Conservation (phyloP, 2,797 vertebrate genomes). For the Alcedo quadribrachys region DNA sequence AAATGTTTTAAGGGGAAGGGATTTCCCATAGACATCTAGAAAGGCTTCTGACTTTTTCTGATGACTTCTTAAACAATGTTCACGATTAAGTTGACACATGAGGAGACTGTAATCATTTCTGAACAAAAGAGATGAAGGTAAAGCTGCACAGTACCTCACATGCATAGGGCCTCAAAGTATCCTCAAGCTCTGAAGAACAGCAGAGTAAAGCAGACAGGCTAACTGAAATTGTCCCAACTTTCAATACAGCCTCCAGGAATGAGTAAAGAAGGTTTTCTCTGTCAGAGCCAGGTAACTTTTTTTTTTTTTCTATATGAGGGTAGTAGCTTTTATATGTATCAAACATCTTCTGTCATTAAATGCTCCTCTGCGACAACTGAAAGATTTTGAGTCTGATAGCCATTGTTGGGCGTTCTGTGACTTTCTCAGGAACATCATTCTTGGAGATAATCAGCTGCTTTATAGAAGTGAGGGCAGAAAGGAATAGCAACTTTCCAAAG, state of each 20-base stretch:
- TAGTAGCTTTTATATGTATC: neutral
- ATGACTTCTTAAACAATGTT: neutral
- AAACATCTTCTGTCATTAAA: neutral
- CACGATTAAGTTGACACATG: neutral
- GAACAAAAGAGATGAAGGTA: neutral
- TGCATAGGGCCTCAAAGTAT: neutral
- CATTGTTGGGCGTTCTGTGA: neutral
- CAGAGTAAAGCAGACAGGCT: neutral
- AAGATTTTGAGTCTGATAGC: neutral
- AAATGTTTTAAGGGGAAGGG: neutral
- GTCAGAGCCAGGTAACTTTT: neutral
- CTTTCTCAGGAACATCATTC: neutral
- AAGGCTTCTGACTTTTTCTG: neutral
- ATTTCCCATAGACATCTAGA: neutral
- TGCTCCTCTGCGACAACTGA: neutral
- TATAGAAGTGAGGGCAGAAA: neutral
- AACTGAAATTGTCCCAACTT: neutral
- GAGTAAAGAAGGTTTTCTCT: neutral
- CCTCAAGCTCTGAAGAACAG: neutral
- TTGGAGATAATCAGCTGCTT: neutral
- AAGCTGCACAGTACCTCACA: neutral
- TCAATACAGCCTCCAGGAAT: neutral
- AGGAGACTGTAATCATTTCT: neutral
- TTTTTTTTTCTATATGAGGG: neutral
- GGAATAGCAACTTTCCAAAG: neutral